Evolutionary conservation across 1,140 invertebrate species (phyloP).

Genomic region (Radopholus similis): DNA sequence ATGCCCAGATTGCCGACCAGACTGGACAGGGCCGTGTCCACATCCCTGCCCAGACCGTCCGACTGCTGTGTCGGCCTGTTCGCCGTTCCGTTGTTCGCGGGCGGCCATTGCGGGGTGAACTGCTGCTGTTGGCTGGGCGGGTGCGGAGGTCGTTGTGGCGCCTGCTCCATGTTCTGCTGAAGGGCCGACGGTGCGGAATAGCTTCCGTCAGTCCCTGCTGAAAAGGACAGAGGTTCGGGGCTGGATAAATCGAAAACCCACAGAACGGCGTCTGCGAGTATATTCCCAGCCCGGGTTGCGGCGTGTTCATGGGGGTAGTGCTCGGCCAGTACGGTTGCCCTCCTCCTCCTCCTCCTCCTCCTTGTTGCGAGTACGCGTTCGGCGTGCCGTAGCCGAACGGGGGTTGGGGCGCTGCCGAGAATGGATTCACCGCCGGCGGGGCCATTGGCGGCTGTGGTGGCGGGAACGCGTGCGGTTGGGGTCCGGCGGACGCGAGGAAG

Average conservation of each 20-base stretch:
- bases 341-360: background rate
- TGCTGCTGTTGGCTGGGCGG: too few relatives aligned
- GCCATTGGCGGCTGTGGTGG: constrained; percentile 1
- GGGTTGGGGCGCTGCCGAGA: constrained; percentile 12
- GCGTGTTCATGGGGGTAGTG: background rate
- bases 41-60: constrained; percentile 16
- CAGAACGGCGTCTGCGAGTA: constrained; percentile 53
- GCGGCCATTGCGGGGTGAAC: background rate
- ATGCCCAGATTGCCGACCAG: constrained; percentile 32
- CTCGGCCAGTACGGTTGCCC: constrained; percentile 8
- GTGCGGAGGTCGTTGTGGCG: background rate
- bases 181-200: constrained; percentile 44
- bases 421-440: background rate
- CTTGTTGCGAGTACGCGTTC: too few relatives aligned
- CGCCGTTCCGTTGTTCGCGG: background rate
- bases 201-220: constrained; percentile 41
- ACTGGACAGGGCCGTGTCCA: constrained; percentile 28
- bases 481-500: background rate
- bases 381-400: background rate
- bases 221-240: constrained; percentile 8
- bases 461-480: background rate
- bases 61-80: background rate
- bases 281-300: constrained; percentile 30
- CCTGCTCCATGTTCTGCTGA: constrained; percentile 35
- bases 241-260: constrained; percentile 29